A percentile compares a stretch with the other conserved stretches of the same genome.
phyloP scores from a whole-genome alignment of 30 jellyfish, hydroid and myxozoan species.

The Aurelia aurita complex sp. Pacific region DNA sequence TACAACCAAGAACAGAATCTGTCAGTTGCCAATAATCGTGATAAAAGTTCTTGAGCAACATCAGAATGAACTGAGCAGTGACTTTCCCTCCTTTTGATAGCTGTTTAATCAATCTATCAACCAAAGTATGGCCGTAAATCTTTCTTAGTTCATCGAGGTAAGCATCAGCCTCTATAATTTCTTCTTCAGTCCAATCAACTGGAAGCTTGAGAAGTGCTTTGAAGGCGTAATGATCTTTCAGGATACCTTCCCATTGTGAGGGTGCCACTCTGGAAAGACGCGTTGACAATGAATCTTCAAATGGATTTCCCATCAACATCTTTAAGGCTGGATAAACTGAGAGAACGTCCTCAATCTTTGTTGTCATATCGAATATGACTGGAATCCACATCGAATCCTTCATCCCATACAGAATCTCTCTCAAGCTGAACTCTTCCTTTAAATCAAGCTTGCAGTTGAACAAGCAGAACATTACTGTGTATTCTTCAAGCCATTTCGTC shows the following conservation, averaged over 20 bases:
- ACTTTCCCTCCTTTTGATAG: background rate
- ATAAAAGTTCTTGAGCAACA: slow-evolving; percentile 2
- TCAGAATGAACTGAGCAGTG: background rate
- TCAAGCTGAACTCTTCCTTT: background rate
- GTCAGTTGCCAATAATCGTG: slow-evolving; percentile 6
- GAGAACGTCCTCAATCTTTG: background rate
- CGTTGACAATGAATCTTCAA: background rate
- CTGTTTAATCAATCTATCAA: background rate
- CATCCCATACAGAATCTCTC: background rate
- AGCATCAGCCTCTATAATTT: slow-evolving; percentile 1
- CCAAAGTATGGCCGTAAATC: background rate
- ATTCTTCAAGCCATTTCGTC: background rate
- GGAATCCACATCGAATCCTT: slow-evolving; percentile 8
- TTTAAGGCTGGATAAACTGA: background rate
- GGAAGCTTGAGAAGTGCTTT: slow-evolving; percentile 3
- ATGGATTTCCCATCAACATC: background rate
- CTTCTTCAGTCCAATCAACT: slow-evolving; percentile 8
- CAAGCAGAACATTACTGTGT: background rate
- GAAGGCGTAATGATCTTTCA: background rate
- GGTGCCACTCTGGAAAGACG: background rate
- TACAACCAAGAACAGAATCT: background rate
- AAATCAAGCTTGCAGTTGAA: background rate
- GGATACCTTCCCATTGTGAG: slow-evolving; percentile 6
- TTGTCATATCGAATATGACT: background rate
- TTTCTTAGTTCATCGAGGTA: slow-evolving; percentile 7